Conservation (phyloP, 2,888 invertebrate species). For the Conops quadrifasciatus region DNA sequence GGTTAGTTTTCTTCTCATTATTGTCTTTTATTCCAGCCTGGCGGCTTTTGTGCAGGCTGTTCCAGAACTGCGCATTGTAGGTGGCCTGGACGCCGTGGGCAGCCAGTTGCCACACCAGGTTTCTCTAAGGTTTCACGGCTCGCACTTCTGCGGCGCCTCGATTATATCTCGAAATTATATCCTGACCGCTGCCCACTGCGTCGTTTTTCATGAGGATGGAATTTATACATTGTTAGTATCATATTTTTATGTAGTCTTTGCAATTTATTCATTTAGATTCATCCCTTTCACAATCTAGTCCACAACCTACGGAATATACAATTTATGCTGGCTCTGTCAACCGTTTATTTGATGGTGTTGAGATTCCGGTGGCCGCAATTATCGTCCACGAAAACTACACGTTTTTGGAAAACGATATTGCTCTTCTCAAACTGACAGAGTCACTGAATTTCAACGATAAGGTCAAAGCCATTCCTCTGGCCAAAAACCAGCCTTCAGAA, state of each 20-base stretch:
- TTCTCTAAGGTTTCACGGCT: constrained; percentile 50
- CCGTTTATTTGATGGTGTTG: constrained; percentile 52
- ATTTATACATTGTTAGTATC: constrained; percentile 33
- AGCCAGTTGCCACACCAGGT: constrained; percentile 61
- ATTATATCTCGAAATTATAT: constrained; percentile 47
- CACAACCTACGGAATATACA: constrained; percentile 43
- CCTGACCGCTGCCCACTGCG: constrained; percentile 54
- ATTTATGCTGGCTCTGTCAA: constrained; percentile 54
- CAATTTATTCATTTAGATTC: not conserved
- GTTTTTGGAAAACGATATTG: constrained; percentile 49
- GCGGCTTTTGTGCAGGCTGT: constrained; percentile 38
- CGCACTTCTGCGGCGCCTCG: constrained; percentile 53
- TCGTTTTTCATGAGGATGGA: constrained; percentile 22
- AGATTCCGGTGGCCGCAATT: constrained; percentile 46
- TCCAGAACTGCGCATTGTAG: constrained; percentile 52
- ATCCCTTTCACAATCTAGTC: constrained; percentile 33
- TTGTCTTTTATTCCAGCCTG: constrained; percentile 1
- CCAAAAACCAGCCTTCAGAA: constrained; percentile 41
- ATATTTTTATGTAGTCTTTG: not conserved
- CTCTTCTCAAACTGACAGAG: constrained; percentile 43
- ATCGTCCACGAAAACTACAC: constrained; percentile 47
- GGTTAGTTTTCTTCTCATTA: too few species aligned
- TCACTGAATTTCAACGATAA: constrained; percentile 44
- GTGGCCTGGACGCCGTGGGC: constrained; percentile 53
- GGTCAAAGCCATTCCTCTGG: constrained; percentile 47